Percentiles rank a stretch among this genome's conserved stretches.
Conservation (phyloP, 2,888 invertebrate genomes). For the Pristionchus japonicus region DNA sequence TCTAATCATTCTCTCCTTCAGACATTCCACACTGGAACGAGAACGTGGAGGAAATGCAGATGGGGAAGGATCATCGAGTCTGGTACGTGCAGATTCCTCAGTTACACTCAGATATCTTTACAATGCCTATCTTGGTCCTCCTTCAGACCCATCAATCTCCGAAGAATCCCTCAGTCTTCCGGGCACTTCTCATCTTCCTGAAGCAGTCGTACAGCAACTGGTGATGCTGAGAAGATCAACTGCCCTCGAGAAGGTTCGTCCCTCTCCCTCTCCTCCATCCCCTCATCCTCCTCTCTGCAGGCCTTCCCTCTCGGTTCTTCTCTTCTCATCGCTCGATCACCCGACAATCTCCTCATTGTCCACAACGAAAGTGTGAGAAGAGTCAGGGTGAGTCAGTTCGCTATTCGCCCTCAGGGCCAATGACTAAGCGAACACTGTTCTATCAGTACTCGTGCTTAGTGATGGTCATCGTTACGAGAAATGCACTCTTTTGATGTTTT, state of each 20-base stretch:
- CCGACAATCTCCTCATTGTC: not conserved
- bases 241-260: slow-evolving; percentile 31
- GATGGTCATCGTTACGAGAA: not conserved
- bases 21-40: not conserved
- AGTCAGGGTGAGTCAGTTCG: not conserved
- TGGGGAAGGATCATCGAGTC: not conserved
- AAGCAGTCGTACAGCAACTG: slow-evolving; percentile 25
- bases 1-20: not conserved
- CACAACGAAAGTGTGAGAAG: not conserved
- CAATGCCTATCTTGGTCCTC: not conserved
- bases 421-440: not conserved
- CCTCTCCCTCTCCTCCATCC: not conserved
- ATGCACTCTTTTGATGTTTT: too few relatives aligned
- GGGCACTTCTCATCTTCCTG: slow-evolving; percentile 26
- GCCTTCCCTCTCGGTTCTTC: not conserved
- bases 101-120: not conserved
- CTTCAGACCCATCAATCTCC: not conserved
- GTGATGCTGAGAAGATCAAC: slow-evolving; percentile 39
- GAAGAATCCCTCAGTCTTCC: slow-evolving; percentile 9
- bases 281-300: not conserved
- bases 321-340: slow-evolving; percentile 21
- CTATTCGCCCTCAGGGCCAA: too few relatives aligned
- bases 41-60: not conserved
- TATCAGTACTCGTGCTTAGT: not conserved
- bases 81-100: not conserved